phyloP scores from a whole-genome alignment of 2,888 invertebrate genomes.

The Zygogramma bicolorata region DNA sequence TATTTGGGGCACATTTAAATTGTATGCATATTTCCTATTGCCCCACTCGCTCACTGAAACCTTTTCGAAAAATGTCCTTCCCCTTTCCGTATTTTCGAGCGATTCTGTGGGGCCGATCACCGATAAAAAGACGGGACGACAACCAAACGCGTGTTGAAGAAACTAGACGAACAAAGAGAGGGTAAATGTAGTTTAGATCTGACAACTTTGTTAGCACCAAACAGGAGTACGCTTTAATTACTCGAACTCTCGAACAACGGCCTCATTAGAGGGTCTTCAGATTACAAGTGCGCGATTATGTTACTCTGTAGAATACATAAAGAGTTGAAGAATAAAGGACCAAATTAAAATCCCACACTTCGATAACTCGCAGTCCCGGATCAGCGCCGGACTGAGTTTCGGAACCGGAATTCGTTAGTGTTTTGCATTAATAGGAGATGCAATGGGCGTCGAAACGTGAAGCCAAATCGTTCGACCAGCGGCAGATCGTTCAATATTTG shows the following conservation, averaged over 20 bases:
- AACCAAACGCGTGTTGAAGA: slow-evolving; percentile 27
- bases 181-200: slow-evolving; percentile 57
- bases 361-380: slow-evolving; percentile 36
- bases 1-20: no score
- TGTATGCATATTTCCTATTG: neutral
- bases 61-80: neutral
- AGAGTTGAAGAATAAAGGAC: slow-evolving; percentile 39
- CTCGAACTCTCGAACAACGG: slow-evolving; percentile 54
- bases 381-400: neutral
- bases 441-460: no score
- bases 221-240: slow-evolving; percentile 59
- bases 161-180: slow-evolving; percentile 51
- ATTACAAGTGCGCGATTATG: slow-evolving; percentile 58
- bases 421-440: neutral
- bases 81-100: no score
- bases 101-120: neutral
- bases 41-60: neutral
- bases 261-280: slow-evolving; percentile 59
- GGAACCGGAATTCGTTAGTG: neutral
- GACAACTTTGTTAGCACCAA: slow-evolving; percentile 59
- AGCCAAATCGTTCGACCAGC: no score
- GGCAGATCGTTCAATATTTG: no score
- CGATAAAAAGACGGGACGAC: slow-evolving; percentile 6
- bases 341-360: slow-evolving; percentile 53
- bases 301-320: slow-evolving; percentile 48